A percentile compares a stretch with the other conserved stretches of the same genome.
Conservation (phyloP, 2,113 vertebrate genomes). For the Platycercus adscitus region DNA sequence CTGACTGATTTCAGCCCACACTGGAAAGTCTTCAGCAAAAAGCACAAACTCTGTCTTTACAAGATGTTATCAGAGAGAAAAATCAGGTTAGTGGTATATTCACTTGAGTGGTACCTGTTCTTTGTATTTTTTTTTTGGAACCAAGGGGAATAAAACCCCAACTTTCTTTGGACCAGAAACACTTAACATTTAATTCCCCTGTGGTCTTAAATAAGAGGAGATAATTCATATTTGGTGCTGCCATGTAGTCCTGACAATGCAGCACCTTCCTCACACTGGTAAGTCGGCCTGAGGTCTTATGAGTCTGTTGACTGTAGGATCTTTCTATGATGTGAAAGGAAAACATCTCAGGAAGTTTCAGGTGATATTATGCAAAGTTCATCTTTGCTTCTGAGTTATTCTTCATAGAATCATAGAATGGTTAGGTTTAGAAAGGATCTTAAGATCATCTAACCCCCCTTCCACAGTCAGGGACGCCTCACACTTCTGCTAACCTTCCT, state of each 20-base stretch:
- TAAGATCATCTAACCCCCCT: neutral
- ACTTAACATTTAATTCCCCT: neutral
- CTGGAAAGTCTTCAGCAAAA: slow-evolving; percentile 64
- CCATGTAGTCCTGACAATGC: neutral
- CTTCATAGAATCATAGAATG: neutral
- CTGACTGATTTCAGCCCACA: neutral
- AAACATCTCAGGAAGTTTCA: neutral
- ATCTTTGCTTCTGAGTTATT: neutral
- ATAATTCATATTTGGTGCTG: neutral
- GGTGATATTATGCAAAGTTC: neutral
- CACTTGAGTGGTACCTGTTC: slow-evolving; percentile 58
- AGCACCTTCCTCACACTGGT: neutral
- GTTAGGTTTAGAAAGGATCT: neutral
- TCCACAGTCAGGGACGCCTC: neutral
- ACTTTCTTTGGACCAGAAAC: slow-evolving; percentile 10
- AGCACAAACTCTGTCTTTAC: slow-evolving; percentile 59
- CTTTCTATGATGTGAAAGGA: neutral
- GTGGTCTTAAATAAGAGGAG: neutral
- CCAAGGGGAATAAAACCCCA: neutral
- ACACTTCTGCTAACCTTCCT: neutral
- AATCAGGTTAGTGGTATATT: slow-evolving; percentile 62
- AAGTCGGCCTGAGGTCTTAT: neutral
- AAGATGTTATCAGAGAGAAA: slow-evolving; percentile 63
- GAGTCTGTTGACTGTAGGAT: neutral
- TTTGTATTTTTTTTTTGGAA: slow-evolving; percentile 26